Evolutionary conservation across 2,888 invertebrate species (phyloP).

Genomic region (Limulus polyphemus): DNA sequence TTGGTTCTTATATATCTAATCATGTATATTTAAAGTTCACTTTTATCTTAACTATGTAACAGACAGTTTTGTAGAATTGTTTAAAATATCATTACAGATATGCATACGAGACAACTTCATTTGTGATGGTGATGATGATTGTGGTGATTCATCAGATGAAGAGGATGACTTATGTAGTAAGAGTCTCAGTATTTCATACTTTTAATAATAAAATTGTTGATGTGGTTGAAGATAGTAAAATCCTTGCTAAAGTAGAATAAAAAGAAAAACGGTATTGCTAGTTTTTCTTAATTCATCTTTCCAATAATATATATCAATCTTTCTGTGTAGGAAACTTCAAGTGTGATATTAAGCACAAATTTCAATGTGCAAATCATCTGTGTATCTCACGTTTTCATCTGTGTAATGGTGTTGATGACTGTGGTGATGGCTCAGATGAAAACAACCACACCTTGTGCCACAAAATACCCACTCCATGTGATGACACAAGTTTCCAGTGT

Average conservation of each 20-base stretch:
- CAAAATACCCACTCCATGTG: conserved; percentile 48
- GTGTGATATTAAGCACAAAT: conserved; percentile 66
- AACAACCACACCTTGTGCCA: conserved; percentile 84
- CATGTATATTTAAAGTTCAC: too few species aligned
- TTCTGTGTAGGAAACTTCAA: conserved; percentile 17
- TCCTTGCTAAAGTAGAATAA: background rate
- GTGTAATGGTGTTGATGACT: conserved; percentile 85
- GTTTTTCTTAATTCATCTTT: background rate
- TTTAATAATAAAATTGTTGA: background rate
- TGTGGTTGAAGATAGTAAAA: background rate
- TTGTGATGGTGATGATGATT: conserved; percentile 83
- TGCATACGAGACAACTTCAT: conserved; percentile 80
- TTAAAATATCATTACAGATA: conserved; percentile 34
- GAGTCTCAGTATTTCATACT: conserved; percentile 20
- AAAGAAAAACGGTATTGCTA: too few species aligned
- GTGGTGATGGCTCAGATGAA: conserved; percentile 89
- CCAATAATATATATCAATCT: background rate
- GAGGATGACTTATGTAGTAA: conserved; percentile 55
- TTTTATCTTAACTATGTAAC: too few species aligned
- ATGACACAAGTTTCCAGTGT: conserved; percentile 66
- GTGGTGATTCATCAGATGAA: conserved; percentile 84
- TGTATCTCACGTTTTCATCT: conserved; percentile 38
- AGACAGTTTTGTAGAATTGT: too few species aligned
- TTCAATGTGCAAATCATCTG: conserved; percentile 75
- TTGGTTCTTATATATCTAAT: too few species aligned